phyloP scores from a whole-genome alignment of 2,888 invertebrate species.

The Zaprionus obscuricornis region DNA sequence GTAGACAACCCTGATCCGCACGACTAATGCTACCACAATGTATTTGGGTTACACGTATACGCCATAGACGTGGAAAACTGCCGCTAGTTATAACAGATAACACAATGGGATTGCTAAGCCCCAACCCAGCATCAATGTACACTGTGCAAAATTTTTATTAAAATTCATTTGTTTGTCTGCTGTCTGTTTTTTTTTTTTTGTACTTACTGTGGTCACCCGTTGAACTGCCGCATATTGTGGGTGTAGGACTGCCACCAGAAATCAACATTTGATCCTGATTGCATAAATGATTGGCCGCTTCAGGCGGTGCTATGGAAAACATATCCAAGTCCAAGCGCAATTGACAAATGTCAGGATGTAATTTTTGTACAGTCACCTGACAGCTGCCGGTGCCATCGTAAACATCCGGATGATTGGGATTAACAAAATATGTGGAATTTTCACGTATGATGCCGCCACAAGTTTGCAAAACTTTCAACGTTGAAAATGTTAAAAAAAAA shows the following conservation, averaged over 20 bases:
- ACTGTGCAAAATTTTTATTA: constrained; percentile 84
- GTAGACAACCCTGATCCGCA: constrained; percentile 83
- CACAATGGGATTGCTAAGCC: constrained; percentile 89
- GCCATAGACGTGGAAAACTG: constrained; percentile 90
- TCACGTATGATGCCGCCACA: constrained; percentile 91
- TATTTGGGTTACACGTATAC: constrained; percentile 91
- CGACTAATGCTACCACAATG: constrained; percentile 89
- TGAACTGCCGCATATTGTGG: constrained; percentile 92
- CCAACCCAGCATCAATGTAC: constrained; percentile 91
- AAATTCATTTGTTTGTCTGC: neutral
- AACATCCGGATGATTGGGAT: constrained; percentile 89
- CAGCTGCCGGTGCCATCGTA: constrained; percentile 93
- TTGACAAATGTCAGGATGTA: constrained; percentile 92
- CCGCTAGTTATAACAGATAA: constrained; percentile 93
- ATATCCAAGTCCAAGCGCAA: constrained; percentile 92
- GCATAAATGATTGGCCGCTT: constrained; percentile 90
- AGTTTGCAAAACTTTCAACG: constrained; percentile 88
- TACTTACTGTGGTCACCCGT: constrained; percentile 91
- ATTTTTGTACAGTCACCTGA: constrained; percentile 91
- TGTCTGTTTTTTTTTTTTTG: neutral
- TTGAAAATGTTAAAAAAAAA: neutral
- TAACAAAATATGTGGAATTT: constrained; percentile 94
- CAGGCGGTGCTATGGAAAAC: constrained; percentile 90
- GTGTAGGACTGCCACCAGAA: constrained; percentile 91
- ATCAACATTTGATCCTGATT: constrained; percentile 93